phyloP scores from a whole-genome alignment of 35 echinoderm and acorn worm species.

The Ophioderma brevispina region DNA sequence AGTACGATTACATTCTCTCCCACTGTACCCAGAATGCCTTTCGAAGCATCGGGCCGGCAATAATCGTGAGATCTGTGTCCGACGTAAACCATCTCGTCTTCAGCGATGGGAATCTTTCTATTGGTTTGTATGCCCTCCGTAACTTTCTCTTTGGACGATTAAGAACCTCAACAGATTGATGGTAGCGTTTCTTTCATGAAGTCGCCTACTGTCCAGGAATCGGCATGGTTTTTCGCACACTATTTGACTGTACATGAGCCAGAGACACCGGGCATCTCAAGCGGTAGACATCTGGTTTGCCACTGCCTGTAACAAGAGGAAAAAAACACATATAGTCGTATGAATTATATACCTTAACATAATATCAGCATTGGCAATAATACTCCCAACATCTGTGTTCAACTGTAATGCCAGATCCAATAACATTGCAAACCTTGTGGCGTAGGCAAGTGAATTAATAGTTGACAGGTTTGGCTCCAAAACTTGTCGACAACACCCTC shows the following conservation, averaged over 20 bases:
- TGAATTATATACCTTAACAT: too few species aligned
- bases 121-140: slow-evolving; percentile 11
- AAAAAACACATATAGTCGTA: too few species aligned
- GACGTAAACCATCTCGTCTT: slow-evolving; percentile 48
- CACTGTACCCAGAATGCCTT: slow-evolving; percentile 83
- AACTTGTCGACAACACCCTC: too few species aligned
- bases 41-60: slow-evolving; percentile 62
- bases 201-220: slow-evolving; percentile 80
- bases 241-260: slow-evolving; percentile 93
- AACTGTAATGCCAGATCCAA: too few species aligned
- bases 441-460: too few species aligned
- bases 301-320: slow-evolving; percentile 49
- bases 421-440: too few species aligned
- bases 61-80: slow-evolving; percentile 84
- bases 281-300: slow-evolving; percentile 68
- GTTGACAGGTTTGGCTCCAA: too few species aligned
- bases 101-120: slow-evolving; percentile 29
- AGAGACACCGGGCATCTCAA: slow-evolving; percentile 96
- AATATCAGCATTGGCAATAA: too few species aligned
- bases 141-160: slow-evolving; percentile 52
- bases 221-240: slow-evolving; percentile 92
- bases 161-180: slow-evolving; percentile 38
- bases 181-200: slow-evolving; percentile 79
- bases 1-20: slow-evolving; percentile 94
- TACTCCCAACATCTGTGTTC: too few species aligned